Conservation (phyloP, 1,140 invertebrate species). For the Forficula auricularia region DNA sequence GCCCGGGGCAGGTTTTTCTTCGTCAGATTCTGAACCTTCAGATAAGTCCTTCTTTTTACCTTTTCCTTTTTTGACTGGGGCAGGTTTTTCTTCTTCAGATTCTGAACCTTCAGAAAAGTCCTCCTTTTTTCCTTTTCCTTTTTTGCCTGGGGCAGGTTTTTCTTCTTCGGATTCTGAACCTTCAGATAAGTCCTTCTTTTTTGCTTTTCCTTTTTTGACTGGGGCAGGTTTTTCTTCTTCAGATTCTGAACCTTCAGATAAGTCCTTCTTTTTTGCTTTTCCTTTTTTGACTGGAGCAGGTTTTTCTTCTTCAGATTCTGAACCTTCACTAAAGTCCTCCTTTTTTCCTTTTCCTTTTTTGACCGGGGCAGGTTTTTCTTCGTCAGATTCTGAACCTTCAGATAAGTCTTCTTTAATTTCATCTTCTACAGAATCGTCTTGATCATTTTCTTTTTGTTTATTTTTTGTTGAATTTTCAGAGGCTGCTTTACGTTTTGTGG, state of each 20-base stretch:
- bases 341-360: too few relatives aligned
- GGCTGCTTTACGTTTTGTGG: conserved; percentile 8
- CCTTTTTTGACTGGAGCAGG: too few relatives aligned
- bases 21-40: too few relatives aligned
- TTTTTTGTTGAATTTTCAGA: conserved; percentile 8
- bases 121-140: conserved; percentile 8
- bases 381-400: conserved; percentile 7
- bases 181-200: conserved; percentile 1
- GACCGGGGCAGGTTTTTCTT: too few relatives aligned
- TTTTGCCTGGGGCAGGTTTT: conserved; percentile 1
- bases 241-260: conserved; percentile 5
- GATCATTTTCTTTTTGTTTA: conserved; percentile 6
- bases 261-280: too few relatives aligned
- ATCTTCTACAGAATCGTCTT: conserved; percentile 8
- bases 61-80: too few relatives aligned
- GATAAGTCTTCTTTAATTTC: conserved; percentile 7
- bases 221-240: conserved; percentile 9
- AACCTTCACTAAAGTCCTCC: conserved; percentile 10
- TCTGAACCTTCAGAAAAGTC: conserved; percentile 6
- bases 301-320: conserved; percentile 3
- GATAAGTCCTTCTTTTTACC: too few relatives aligned
- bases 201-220: background rate
- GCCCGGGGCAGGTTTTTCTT: too few relatives aligned
- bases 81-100: background rate
- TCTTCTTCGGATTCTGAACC: conserved; percentile 11